A percentile compares a stretch with the other conserved stretches of the same genome.
phyloP scores from a whole-genome alignment of 2,888 invertebrate genomes.

The Limulus polyphemus region DNA sequence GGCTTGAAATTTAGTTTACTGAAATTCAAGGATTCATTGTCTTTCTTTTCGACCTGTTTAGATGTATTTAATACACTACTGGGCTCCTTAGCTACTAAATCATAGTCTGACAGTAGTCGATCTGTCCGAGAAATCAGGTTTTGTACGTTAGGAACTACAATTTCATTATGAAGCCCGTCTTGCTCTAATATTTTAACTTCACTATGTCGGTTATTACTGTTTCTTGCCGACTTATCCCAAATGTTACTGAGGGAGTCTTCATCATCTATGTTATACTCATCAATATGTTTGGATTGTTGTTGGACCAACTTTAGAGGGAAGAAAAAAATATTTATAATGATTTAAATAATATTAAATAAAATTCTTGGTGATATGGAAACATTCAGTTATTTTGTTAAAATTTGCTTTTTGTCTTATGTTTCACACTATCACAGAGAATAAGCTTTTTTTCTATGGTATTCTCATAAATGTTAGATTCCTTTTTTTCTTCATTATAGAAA shows the following conservation, averaged over 20 bases:
- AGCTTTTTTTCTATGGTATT: too few species aligned
- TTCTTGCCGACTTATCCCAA: constrained; percentile 16
- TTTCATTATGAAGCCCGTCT: constrained; percentile 8
- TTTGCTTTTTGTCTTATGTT: too few species aligned
- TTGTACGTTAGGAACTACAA: constrained; percentile 17
- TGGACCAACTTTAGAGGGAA: too few species aligned
- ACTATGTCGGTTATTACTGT: constrained; percentile 19
- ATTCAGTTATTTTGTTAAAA: too few species aligned
- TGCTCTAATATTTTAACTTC: constrained; percentile 5
- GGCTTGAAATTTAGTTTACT: constrained; percentile 65
- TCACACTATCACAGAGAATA: too few species aligned
- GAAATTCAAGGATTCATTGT: constrained; percentile 40
- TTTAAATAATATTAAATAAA: too few species aligned
- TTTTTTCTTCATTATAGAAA: too few species aligned
- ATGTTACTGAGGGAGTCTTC: constrained; percentile 20
- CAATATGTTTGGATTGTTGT: constrained; percentile 2
- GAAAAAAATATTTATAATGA: too few species aligned
- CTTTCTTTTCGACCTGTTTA: constrained; percentile 7
- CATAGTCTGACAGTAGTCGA: background rate
- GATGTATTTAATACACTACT: constrained; percentile 6
- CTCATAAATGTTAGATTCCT: too few species aligned
- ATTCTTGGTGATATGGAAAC: too few species aligned
- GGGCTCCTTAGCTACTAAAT: background rate
- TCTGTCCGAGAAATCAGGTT: background rate
- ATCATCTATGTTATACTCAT: constrained; percentile 19